Conservation (phyloP, 2,797 vertebrate genomes). For the Neoniphon sammara region DNA sequence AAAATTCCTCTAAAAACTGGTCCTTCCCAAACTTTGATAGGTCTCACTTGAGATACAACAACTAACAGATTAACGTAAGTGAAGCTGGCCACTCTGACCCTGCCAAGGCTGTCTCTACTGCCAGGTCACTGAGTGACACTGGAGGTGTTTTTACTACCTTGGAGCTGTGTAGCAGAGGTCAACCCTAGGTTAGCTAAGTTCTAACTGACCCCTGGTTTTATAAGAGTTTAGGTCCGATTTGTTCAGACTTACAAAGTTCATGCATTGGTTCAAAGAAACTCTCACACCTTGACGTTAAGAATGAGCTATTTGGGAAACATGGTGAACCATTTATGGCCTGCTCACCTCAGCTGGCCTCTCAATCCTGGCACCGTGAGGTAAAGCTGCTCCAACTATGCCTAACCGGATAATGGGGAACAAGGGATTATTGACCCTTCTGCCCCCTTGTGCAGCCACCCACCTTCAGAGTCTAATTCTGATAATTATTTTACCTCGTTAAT, state of each 20-base stretch:
- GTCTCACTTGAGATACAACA: too few relatives aligned
- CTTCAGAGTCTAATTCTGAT: conserved; percentile 25
- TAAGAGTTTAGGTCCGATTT: conserved; percentile 39
- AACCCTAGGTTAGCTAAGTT: neutral
- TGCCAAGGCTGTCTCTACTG: too few relatives aligned
- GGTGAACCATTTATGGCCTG: conserved; percentile 26
- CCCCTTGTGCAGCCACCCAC: neutral
- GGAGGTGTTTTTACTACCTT: neutral
- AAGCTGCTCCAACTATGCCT: conserved; percentile 71
- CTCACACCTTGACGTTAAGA: conserved; percentile 25
- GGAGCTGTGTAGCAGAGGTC: neutral
- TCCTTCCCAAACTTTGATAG: too few relatives aligned
- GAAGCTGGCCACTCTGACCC: neutral
- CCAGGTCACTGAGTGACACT: neutral
- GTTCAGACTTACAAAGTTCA: conserved; percentile 9
- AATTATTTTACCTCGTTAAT: conserved; percentile 29
- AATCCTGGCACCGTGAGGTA: conserved; percentile 50
- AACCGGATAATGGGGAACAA: conserved; percentile 61
- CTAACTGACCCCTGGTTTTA: conserved; percentile 3
- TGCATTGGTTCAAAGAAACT: conserved; percentile 8
- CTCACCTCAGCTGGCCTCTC: conserved; percentile 55
- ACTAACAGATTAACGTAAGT: neutral
- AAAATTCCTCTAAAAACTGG: too few relatives aligned
- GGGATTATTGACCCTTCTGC: conserved; percentile 63
- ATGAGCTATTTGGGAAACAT: conserved; percentile 34